Base-by-base conservation (phyloP, 2,797 vertebrate genomes). In the Falco cherrug region DNA sequence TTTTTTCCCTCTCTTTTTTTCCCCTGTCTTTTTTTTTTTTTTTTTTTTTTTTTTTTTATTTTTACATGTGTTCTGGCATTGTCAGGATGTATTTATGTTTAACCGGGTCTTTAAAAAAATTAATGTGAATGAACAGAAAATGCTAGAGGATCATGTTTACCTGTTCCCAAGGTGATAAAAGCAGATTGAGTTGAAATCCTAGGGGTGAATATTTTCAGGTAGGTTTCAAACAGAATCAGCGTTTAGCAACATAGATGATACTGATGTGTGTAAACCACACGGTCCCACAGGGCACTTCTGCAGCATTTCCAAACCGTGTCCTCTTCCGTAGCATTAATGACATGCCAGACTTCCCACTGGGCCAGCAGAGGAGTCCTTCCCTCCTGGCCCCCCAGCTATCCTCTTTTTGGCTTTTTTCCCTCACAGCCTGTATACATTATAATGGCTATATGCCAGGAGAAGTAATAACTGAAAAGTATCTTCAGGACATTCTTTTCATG, bases 151-250 rank as follows among this genome's bases (percentile, higher is more conserved):
- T 14, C 9, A 35, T 71, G 39, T 77, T 92, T 92, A 94, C 67
- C 48, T 97, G 81, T 41, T 81, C 68, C 31, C 60, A 94, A 96
- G 92, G 68, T 87, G 69, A 74, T 89, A 89, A 93, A 87, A 96
- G 43, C 78, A 91, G 87, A 79, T 68, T 74, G 84, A 87, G 47
- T 35, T 71, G 67, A 94, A 96, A 80, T 95, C 67, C 76, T 75
- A 67, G 25, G 39, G 43, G 47, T 60, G 54, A 81, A 59, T 92
- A 54, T 84, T 95, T 91, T 87, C 71, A 93, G 87, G 84, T 78
- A 19, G 13, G 35, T 93, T 92, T 95, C 90, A 87, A 63, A 84
- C 25, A 67, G 41, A 85, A 75, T 95, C 74, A 88, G 29, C 47
- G 48, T 81, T 88, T 57, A 82, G 63, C 24, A 21, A 57, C 26